Conservation (phyloP, 2,888 invertebrate genomes). For the Clunio marinus region DNA sequence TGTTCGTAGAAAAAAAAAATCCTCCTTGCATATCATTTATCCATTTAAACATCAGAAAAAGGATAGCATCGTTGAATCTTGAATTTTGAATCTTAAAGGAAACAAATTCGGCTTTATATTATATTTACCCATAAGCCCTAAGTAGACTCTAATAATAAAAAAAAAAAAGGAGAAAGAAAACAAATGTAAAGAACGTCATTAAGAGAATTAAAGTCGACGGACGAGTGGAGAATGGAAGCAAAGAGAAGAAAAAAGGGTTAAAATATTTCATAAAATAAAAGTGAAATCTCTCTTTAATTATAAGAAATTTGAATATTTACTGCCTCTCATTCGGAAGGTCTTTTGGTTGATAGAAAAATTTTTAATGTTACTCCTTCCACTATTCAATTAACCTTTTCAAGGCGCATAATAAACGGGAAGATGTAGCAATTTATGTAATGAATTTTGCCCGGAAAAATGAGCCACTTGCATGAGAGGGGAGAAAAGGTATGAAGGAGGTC, state of each 20-base stretch:
- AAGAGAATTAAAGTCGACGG: not conserved
- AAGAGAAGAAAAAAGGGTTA: not conserved
- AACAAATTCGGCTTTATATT: not conserved
- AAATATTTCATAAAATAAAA: not conserved
- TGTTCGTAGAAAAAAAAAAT: too few species aligned
- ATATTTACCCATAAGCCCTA: not conserved
- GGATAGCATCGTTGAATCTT: too few species aligned
- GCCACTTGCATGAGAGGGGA: not conserved
- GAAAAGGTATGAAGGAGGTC: conserved; percentile 15
- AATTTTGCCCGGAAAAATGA: conserved; percentile 19
- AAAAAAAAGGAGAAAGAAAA: too few species aligned
- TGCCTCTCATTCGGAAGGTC: not conserved
- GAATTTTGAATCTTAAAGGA: too few species aligned
- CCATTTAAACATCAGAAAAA: too few species aligned
- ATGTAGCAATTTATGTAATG: conserved; percentile 27
- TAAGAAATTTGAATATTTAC: conserved; percentile 2
- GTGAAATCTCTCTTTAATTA: conserved; percentile 9
- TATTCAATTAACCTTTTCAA: conserved; percentile 36
- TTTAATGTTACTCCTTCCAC: not conserved
- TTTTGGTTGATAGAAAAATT: too few species aligned
- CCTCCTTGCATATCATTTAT: conserved; percentile 17
- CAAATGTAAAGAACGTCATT: conserved; percentile 3
- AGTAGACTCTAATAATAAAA: too few species aligned
- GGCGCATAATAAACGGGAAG: conserved; percentile 1
- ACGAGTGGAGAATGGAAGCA: too few species aligned